Evolutionary conservation across 2,888 invertebrate species (phyloP).

Genomic region (Saturnia japonica): DNA sequence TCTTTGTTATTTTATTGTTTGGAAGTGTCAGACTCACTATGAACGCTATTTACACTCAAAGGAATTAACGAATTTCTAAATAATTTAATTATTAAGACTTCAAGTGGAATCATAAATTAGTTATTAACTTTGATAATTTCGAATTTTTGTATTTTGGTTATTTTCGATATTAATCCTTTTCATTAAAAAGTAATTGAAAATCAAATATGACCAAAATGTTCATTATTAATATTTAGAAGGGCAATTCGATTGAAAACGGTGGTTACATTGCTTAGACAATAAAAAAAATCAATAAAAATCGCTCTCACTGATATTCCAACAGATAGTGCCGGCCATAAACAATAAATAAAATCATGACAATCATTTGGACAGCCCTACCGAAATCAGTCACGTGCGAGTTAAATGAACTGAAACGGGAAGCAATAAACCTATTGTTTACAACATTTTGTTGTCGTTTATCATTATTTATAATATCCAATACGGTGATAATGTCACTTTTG

Average conservation of each 20-base stretch:
- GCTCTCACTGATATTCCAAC: slow-evolving; percentile 24
- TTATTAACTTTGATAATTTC: background rate
- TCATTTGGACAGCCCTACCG: slow-evolving; percentile 66
- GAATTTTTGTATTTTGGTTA: background rate
- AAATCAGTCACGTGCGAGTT: slow-evolving; percentile 69
- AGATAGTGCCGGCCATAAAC: slow-evolving; percentile 24
- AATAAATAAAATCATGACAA: slow-evolving; percentile 62
- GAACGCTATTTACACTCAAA: background rate
- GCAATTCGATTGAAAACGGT: background rate
- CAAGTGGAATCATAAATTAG: too few relatives aligned
- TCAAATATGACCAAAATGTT: background rate
- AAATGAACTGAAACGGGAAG: slow-evolving; percentile 75
- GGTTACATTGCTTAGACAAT: background rate
- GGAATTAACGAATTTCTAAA: background rate
- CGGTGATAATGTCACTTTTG: slow-evolving; percentile 45
- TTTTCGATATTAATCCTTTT: background rate
- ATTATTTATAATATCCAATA: slow-evolving; percentile 63
- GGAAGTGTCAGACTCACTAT: background rate
- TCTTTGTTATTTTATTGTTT: background rate
- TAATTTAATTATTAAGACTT: background rate
- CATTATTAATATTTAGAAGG: background rate
- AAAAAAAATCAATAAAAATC: slow-evolving; percentile 32
- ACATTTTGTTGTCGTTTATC: slow-evolving; percentile 67
- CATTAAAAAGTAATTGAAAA: background rate
- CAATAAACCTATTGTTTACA: slow-evolving; percentile 74